Evolutionary conservation across 2,113 vertebrate genomes (phyloP), one percentile per base, ranked within the genome.

Genomic region (Albula glossodonta): DNA sequence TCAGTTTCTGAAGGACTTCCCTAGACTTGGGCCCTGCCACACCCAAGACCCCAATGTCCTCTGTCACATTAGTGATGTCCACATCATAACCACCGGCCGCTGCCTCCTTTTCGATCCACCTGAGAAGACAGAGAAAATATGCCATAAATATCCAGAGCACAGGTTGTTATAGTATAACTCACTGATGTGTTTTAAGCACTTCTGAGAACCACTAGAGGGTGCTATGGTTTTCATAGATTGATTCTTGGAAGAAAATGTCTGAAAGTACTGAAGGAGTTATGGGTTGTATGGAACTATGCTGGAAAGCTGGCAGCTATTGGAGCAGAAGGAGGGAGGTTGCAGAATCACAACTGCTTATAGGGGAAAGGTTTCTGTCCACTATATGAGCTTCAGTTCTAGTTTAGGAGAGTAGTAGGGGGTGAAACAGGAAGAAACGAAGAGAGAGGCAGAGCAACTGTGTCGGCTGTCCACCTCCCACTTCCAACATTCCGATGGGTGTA

Each of bases 1-100:
- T 98, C 91, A 99, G 87, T 83, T 97, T 99, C 93, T 99, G 98
- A 10, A 99, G 96, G 88, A 99, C 97, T 19, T 92, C 93, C 81
- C 98, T 96, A 2, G 98, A 93, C 51, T 89, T 94, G 0, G 98
- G 98, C 78, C 98, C 98, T 0, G 98, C 97, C 2, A 99, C 78
- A 13, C 98, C 97, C 51, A 99, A 91, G 82, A 99, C 98, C 2
- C 98, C 98, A 0, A 97, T 90, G 1, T 96, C 94, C 51, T 99
- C 97, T 0, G 98, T 98, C 51, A 97, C 1, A 1, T 99, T 99
- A 87, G 86, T 92, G 90, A 99, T 96, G 83, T 97, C 93, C 78
- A 97, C 96, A 11, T 96, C 90, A 51, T 97, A 97, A 25, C 91
- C 92, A 0, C 96, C 96, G 17, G 91, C 93, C 1, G 56, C 25